Base-by-base conservation (phyloP, 2,797 vertebrate species). In the Momotus momota region DNA sequence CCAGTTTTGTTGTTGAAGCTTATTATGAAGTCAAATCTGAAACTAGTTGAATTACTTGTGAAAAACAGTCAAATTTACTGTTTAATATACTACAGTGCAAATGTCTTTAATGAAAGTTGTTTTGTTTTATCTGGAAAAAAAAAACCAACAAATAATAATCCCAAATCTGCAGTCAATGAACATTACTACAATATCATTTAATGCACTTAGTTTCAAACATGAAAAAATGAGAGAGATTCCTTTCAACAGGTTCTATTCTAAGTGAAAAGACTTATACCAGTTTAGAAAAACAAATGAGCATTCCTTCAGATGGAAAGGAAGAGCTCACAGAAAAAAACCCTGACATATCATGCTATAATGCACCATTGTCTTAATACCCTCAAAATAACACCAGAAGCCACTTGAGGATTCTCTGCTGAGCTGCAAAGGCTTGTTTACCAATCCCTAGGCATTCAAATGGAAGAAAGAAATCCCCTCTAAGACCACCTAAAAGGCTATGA, bases 361-460 rank as follows among this genome's bases (percentile, higher is more conserved):
- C 91, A 93, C 71, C 74, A 94, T 96, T 98, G 95, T 97, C 97
- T 98, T 97, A 96, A 97, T 96, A 94, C 88, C 92, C 93, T 93
- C 96, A 95, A 97, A 97, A 97, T 95, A 97, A 95, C 55, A 96
- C 66, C 86, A 96, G 95, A 97, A 95, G 46, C 83, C 85, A 93
- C 80, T 96, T 9, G 91, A 94, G 94, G 92, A 95, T 96, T 97
- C 95, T 96, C 93, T 96, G 72, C 85, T 96, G 81, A 95, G 62
- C 94, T 93, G 90, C 91, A 97, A 74, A 96, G 83, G 83, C 96
- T 94, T 95, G 88, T 95, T 98, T 96, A 88, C 82, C 95, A 95
- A 86, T 89, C 79, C 79, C 81, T 73, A 92, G 81, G 81, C 70
- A 85, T 88, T 96, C 67, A 97, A 96, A 97, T 88, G 94, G 22